Percentiles rank a stretch among this genome's conserved stretches.
phyloP scores from a whole-genome alignment of 2,888 invertebrate genomes.

The Argynnis bischoffii region DNA sequence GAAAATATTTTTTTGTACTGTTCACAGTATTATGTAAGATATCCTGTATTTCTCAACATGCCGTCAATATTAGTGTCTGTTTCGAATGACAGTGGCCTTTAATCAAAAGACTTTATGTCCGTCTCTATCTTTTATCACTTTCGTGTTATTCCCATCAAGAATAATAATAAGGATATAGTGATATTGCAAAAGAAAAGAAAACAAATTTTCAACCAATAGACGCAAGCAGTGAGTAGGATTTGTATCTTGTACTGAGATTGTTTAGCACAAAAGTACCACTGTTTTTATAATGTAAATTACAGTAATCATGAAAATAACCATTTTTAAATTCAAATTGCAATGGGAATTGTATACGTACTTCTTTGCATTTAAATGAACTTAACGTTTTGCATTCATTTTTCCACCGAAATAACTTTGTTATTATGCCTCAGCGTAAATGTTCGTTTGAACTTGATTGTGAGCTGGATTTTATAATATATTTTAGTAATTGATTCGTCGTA shows the following conservation, averaged over 20 bases:
- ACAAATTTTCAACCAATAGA: too few relatives aligned
- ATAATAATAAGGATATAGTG: too few relatives aligned
- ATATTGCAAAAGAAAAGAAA: too few relatives aligned
- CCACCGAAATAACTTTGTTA: conserved; percentile 8
- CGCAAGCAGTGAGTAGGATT: too few relatives aligned
- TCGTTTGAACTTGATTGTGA: conserved; percentile 9
- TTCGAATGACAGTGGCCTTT: too few relatives aligned
- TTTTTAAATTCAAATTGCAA: conserved; percentile 15
- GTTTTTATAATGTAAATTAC: conserved; percentile 17
- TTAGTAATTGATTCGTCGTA: conserved; percentile 1
- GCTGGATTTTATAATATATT: background rate
- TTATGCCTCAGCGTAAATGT: conserved; percentile 2
- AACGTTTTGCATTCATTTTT: conserved; percentile 19
- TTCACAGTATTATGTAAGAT: too few relatives aligned
- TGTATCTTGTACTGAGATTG: background rate
- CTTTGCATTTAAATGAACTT: conserved; percentile 22
- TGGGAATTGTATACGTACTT: conserved; percentile 13
- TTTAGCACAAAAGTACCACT: conserved; percentile 6
- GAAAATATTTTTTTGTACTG: too few relatives aligned
- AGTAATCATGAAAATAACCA: conserved; percentile 12
- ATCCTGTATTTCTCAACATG: too few relatives aligned
- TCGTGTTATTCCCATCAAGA: too few relatives aligned
- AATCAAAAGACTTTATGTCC: too few relatives aligned
- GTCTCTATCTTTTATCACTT: too few relatives aligned
- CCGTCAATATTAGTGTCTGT: too few relatives aligned